These are phyloP conservation scores for Sebastes schlegelii DNA, from an alignment of 2,113 vertebrate species.

Conservation along the genomic window DNA sequence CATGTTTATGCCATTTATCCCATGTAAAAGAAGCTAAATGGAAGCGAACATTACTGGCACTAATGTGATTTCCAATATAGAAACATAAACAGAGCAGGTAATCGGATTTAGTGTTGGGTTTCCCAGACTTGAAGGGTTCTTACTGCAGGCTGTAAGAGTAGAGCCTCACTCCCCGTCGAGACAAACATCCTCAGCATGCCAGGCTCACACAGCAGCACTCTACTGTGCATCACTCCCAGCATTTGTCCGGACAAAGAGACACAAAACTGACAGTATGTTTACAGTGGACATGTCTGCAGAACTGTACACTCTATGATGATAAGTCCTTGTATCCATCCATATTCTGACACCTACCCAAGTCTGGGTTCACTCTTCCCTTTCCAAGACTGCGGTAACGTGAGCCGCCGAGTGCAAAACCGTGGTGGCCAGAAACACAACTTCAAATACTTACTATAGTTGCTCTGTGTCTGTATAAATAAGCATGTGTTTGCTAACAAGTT, in stretches of 20 bases:
- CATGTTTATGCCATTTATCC: conserved; percentile 6
- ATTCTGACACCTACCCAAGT: background rate
- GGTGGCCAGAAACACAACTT: background rate
- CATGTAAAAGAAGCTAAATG: conserved; percentile 32
- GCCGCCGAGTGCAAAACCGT: no score
- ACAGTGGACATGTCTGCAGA: background rate
- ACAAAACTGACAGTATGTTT: background rate
- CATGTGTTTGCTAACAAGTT: background rate
- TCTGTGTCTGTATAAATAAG: background rate
- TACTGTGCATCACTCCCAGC: conserved; percentile 1
- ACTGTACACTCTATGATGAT: background rate
- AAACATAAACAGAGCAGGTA: conserved; percentile 51
- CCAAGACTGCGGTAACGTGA: no score
- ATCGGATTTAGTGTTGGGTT: conserved; percentile 41
- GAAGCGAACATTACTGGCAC: conserved; percentile 21
- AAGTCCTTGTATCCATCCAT: background rate
- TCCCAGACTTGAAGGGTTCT: conserved; percentile 23
- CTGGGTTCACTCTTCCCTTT: background rate
- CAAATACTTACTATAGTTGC: background rate
- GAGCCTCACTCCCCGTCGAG: conserved; percentile 13
- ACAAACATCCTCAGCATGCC: conserved; percentile 27
- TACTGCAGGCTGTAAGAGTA: conserved; percentile 4
- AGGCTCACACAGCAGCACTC: conserved; percentile 7
- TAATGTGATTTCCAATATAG: conserved; percentile 33
- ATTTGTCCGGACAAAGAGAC: conserved; percentile 18